Base-by-base conservation (phyloP, 2,888 invertebrate genomes). In the Allophyes oxyacanthae region DNA sequence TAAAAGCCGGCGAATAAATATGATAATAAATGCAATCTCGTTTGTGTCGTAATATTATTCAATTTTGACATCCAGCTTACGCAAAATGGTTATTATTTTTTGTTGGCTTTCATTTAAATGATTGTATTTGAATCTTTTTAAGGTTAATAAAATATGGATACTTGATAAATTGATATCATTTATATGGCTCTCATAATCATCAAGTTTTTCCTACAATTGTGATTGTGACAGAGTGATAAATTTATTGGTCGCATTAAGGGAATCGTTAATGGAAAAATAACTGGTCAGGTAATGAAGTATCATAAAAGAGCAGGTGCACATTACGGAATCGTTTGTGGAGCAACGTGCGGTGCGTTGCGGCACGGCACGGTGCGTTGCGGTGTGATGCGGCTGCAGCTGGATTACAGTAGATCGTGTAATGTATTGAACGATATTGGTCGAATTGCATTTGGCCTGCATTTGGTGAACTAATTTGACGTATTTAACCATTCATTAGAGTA, bases 261-360 rank as follows among this genome's bases (percentile, higher is more conserved):
- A 66, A 72, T 66, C 59, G 62, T 64, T 75, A 75, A 75, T 72
- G 72, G 75, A 72, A 75, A 72, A 75, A 72, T 66, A 66, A 63
- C 52, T 70, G 60, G 56, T 41, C 64, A 55, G 60, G 61, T 74
- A 76, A 74, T 72, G 58, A 66, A 62, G 60, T 62, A 64, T 60
- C 70, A 75, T 72, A 69, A 66, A 72, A 66, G 57, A 56, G 25
- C 25, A 5, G 44, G 33, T 30, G 60, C 33, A 54, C 61, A 62
- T 67, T 62, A 65, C 45, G 38, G 52, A 38, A 33, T 53, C 54
- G 63, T 66, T 68, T 67, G 60, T 48, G 50, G 59, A 28, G 8
- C 8, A 28, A 1, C 25, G 25, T n/a, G 25, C 40, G 33, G 10
- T 28, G 7, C 1, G 7, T 2, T 54, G 25, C 34, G 26, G 2